Percentiles rank a stretch among this genome's conserved stretches.
These are phyloP conservation scores for Machaerirhynchus nigripectus DNA, from an alignment of 2,113 vertebrate species.

Conservation along the genomic window DNA sequence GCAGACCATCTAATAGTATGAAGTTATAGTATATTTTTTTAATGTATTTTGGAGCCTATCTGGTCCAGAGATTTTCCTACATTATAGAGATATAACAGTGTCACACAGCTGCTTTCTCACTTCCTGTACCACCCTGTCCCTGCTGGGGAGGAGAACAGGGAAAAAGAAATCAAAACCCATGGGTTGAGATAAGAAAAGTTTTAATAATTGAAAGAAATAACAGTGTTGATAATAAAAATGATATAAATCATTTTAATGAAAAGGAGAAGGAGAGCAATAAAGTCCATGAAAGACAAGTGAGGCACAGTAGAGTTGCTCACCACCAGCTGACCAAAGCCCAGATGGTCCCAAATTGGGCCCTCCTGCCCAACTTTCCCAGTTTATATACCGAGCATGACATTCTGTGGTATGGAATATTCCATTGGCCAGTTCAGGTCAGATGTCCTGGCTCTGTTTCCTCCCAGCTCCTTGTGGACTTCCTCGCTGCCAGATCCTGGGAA, in stretches of 20 bases:
- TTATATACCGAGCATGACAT: background rate
- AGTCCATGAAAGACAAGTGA: background rate
- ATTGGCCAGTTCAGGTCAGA: background rate
- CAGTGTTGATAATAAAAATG: background rate
- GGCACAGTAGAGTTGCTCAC: background rate
- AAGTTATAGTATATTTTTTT: background rate
- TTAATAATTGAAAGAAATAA: background rate
- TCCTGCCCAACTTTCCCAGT: background rate
- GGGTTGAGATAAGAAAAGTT: background rate
- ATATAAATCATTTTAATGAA: background rate
- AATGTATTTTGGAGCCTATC: background rate
- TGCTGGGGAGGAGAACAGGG: background rate
- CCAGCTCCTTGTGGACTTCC: background rate
- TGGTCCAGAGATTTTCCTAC: background rate
- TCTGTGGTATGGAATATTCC: background rate
- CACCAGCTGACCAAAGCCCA: background rate
- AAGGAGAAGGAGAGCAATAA: background rate
- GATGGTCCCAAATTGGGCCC: fast-evolving
- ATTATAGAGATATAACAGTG: background rate
- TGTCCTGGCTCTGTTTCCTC: background rate
- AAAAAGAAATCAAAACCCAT: background rate
- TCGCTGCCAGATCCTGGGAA: background rate
- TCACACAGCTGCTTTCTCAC: background rate
- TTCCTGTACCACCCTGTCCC: fast-evolving
- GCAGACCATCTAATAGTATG: background rate